Conservation (phyloP, 2,888 invertebrate genomes). For the Phaedon cochleariae region DNA sequence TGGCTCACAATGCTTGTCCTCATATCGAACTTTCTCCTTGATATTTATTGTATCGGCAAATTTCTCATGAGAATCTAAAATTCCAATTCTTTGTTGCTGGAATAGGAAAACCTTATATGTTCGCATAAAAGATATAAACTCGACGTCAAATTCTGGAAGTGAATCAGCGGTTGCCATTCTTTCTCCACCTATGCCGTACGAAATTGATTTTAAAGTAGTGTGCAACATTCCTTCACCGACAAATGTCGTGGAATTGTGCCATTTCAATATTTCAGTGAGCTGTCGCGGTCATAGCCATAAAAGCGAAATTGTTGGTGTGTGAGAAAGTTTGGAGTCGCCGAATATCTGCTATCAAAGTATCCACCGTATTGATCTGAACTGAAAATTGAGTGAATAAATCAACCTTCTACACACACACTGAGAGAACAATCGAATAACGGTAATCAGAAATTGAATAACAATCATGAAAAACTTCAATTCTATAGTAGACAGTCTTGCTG, state of each 20-base stretch:
- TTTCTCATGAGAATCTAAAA: not conserved
- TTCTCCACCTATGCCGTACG: constrained; percentile 2
- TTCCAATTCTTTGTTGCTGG: not conserved
- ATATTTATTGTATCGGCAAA: not conserved
- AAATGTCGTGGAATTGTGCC: constrained; percentile 6
- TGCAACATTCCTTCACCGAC: constrained; percentile 12
- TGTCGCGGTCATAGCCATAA: constrained; percentile 1
- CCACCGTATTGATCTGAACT: not conserved
- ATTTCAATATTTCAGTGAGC: not conserved
- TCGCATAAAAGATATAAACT: not conserved
- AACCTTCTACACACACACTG: too few species aligned
- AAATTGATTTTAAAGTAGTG: constrained; percentile 19
- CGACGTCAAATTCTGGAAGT: not conserved
- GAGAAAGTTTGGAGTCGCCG: not conserved
- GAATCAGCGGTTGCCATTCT: not conserved
- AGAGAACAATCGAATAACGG: too few species aligned
- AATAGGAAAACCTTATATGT: not conserved
- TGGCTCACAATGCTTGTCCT: not conserved
- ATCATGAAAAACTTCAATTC: too few species aligned
- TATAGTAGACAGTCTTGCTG: too few species aligned
- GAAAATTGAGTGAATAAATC: not conserved
- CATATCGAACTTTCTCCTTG: not conserved
- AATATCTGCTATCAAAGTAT: not conserved
- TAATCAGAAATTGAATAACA: too few species aligned
- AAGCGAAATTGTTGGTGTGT: constrained; percentile 2